Percentiles rank a stretch among this genome's conserved stretches.
These are phyloP conservation scores for Carlito syrichta DNA, from an alignment of 2,113 vertebrate genomes.

Conservation along the genomic window DNA sequence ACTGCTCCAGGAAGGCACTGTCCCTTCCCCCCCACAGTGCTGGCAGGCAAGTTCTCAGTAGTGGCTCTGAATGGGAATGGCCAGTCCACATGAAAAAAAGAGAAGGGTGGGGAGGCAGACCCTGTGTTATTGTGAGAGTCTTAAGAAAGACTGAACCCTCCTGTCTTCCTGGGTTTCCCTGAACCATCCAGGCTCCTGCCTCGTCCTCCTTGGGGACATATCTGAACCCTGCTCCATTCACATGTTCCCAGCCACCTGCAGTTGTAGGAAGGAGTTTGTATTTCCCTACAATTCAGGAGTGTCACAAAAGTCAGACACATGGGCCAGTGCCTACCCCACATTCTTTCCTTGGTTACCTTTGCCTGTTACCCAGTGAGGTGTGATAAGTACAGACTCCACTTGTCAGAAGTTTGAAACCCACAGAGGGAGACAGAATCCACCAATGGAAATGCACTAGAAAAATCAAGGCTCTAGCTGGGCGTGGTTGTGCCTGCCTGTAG, in stretches of 20 bases:
- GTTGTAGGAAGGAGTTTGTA: not conserved
- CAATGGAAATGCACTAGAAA: not conserved
- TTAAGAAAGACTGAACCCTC: not conserved
- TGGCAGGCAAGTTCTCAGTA: not conserved
- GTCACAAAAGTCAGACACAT: not conserved
- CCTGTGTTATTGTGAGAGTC: not conserved
- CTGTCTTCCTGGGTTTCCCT: not conserved
- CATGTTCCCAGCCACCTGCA: not conserved
- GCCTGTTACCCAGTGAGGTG: not conserved
- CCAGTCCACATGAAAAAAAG: not conserved
- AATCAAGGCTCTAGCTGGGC: too few relatives aligned
- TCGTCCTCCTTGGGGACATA: not conserved
- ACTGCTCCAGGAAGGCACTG: not conserved
- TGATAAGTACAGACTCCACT: not conserved
- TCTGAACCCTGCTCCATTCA: not conserved
- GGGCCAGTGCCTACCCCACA: not conserved
- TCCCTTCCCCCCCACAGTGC: not conserved
- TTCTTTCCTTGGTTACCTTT: not conserved
- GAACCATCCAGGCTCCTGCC: not conserved
- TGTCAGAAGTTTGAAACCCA: not conserved
- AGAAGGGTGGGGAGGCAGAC: not conserved
- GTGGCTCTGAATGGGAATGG: not conserved
- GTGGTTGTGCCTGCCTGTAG: too few relatives aligned
- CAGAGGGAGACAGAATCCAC: not conserved
- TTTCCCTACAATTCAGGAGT: not conserved